A percentile compares a stretch with the other conserved stretches of the same genome.
phyloP scores from a whole-genome alignment of 2,113 vertebrate species.

The Drymodes brunneopygia region DNA sequence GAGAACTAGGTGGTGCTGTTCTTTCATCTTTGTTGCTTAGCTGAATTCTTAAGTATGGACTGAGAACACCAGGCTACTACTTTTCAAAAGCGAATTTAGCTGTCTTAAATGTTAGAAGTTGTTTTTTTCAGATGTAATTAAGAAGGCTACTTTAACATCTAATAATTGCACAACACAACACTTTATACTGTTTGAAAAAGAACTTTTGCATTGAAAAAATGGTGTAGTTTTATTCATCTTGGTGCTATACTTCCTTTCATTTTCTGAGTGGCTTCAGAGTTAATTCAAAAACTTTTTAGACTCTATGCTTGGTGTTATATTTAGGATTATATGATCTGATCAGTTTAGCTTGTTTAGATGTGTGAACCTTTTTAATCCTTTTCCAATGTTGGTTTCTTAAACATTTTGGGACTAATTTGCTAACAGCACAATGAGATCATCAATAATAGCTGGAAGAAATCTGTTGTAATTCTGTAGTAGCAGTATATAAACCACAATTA shows the following conservation, averaged over 20 bases:
- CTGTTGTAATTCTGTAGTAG: not conserved
- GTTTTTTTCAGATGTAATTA: not conserved
- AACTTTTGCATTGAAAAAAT: not conserved
- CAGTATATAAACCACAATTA: not conserved
- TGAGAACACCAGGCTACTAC: constrained; percentile 4
- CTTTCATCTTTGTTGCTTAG: constrained; percentile 71
- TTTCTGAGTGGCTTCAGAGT: not conserved
- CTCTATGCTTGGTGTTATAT: not conserved
- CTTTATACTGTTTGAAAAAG: not conserved
- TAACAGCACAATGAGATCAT: not conserved
- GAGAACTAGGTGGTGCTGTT: constrained; percentile 80
- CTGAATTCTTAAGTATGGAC: constrained; percentile 45
- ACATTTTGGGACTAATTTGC: not conserved
- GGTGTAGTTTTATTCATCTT: not conserved
- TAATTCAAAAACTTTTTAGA: not conserved
- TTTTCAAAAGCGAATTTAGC: not conserved
- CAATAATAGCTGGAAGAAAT: not conserved
- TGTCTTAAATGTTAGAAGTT: not conserved
- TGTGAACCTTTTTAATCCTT: not conserved
- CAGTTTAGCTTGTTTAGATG: not conserved
- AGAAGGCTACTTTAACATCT: not conserved
- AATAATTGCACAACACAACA: not conserved
- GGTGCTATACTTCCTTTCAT: not conserved
- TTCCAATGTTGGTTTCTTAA: not conserved
- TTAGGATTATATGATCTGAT: not conserved